Evolutionary conservation across 2,797 vertebrate genomes (phyloP).

Genomic region (Tokudaia muenninki): DNA sequence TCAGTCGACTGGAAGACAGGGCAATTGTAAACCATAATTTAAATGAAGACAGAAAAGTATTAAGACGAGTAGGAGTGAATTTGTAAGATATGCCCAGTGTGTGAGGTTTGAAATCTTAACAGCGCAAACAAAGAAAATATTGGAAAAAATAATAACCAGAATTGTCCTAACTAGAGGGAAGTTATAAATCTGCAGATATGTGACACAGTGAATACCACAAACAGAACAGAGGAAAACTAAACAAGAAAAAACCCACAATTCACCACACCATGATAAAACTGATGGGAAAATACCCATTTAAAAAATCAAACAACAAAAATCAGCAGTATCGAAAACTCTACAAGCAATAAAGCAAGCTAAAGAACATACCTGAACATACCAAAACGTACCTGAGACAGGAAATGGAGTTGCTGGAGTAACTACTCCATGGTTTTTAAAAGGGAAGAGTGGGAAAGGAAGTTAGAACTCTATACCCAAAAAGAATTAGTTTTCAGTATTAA

Average conservation of each 20-base stretch:
- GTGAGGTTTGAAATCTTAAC: background rate
- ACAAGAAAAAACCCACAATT: background rate
- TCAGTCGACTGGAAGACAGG: background rate
- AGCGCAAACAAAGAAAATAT: background rate
- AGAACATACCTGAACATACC: no score
- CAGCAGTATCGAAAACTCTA: background rate
- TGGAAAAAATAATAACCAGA: conserved; percentile 47
- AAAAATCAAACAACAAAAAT: background rate
- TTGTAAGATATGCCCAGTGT: background rate
- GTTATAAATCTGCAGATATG: background rate
- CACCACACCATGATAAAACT: background rate
- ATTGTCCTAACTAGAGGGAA: conserved; percentile 30
- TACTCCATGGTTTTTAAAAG: background rate
- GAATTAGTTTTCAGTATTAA: background rate
- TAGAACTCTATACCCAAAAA: background rate
- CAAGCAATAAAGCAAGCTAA: background rate
- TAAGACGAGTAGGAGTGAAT: background rate
- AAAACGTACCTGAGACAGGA: background rate
- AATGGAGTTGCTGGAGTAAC: background rate
- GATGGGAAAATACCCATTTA: background rate
- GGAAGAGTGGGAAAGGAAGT: no score
- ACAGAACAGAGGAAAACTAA: background rate
- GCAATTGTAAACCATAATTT: conserved; percentile 4
- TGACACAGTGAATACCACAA: background rate
- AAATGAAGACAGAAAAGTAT: background rate